phyloP scores from a whole-genome alignment of 2,888 invertebrate species.

The Tortrix viridana region DNA sequence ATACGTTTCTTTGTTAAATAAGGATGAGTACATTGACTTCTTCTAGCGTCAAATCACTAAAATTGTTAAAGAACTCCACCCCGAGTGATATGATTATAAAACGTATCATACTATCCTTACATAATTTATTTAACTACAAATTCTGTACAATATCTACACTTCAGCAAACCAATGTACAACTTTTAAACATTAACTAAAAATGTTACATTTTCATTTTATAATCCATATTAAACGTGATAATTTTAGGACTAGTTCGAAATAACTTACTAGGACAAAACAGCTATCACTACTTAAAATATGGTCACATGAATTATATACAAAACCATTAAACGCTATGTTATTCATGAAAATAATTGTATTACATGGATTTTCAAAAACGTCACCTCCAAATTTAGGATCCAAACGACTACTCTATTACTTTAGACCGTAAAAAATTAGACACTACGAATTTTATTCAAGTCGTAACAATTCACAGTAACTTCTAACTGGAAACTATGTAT shows the following conservation, averaged over 20 bases:
- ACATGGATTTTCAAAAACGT: conserved; percentile 48
- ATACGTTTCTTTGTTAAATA: conserved; percentile 21
- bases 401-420: conserved; percentile 48
- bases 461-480: conserved; percentile 37
- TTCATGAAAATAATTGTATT: conserved; percentile 39
- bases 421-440: conserved; percentile 69
- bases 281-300: conserved; percentile 73
- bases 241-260: conserved; percentile 80
- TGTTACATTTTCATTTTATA: conserved; percentile 47
- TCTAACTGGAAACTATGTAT: conserved; percentile 36
- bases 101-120: conserved; percentile 74
- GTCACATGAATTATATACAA: conserved; percentile 77
- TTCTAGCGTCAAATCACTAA: conserved; percentile 17
- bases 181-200: conserved; percentile 42
- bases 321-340: conserved; percentile 50
- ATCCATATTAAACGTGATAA: conserved; percentile 56
- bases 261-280: conserved; percentile 79
- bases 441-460: conserved; percentile 54
- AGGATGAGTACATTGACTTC: conserved; percentile 22
- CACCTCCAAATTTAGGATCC: conserved; percentile 42
- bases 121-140: conserved; percentile 69
- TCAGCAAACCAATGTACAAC: conserved; percentile 65
- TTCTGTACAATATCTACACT: conserved; percentile 82
- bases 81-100: conserved; percentile 81
- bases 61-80: conserved; percentile 27